Conservation (phyloP, 2,888 invertebrate genomes). For the Eristalis tenax region DNA sequence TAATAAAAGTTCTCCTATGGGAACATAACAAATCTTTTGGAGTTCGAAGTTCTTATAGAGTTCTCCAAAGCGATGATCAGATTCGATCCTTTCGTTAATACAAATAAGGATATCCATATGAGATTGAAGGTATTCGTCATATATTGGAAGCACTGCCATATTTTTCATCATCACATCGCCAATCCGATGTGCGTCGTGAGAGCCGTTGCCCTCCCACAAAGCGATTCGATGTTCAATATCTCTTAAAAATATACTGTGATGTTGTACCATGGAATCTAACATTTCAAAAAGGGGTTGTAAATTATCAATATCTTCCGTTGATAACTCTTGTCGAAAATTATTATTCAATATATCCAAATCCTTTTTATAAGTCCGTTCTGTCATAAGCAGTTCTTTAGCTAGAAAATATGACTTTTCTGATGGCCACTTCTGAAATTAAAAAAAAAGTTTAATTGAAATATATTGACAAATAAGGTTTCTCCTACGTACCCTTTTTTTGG, state of each 20-base stretch:
- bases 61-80: conserved; percentile 86
- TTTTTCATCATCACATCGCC: conserved; percentile 89
- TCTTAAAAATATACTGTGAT: conserved; percentile 90
- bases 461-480: background rate
- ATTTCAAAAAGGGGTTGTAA: conserved; percentile 83
- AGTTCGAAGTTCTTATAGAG: conserved; percentile 90
- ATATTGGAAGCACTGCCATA: conserved; percentile 85
- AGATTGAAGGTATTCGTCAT: conserved; percentile 88
- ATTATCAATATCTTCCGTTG: conserved; percentile 83
- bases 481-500: conserved; percentile 77
- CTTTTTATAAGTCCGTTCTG: conserved; percentile 96
- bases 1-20: conserved; percentile 89
- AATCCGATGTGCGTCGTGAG: conserved; percentile 84
- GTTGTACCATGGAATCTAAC: conserved; percentile 91
- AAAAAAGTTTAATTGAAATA: no score
- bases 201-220: conserved; percentile 87
- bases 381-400: conserved; percentile 96
- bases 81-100: conserved; percentile 89
- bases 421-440: conserved; percentile 83
- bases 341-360: conserved; percentile 95
- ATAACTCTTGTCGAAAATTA: conserved; percentile 88
- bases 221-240: conserved; percentile 89
- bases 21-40: conserved; percentile 93
- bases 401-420: conserved; percentile 90
- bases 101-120: conserved; percentile 90